Percentiles rank a stretch among this genome's conserved stretches.
phyloP scores from a whole-genome alignment of 2,888 invertebrate genomes.

The Heteropelma amictum region DNA sequence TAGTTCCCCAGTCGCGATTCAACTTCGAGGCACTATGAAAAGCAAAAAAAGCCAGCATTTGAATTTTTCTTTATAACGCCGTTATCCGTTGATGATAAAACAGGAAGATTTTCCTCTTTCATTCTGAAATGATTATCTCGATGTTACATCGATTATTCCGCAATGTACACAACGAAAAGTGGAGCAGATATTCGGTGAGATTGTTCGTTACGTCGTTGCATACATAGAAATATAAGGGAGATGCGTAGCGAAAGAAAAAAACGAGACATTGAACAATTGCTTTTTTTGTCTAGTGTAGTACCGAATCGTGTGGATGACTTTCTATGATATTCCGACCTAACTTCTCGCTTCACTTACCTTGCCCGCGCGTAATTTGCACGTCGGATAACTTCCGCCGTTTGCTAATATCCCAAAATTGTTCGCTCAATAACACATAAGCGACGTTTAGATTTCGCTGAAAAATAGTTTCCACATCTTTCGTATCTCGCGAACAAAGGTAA shows the following conservation, averaged over 20 bases:
- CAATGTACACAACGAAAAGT: too few relatives aligned
- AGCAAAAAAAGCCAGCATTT: slow-evolving; percentile 39
- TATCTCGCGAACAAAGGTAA: not conserved
- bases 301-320: too few relatives aligned
- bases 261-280: too few relatives aligned
- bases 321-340: not conserved
- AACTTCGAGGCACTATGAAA: slow-evolving; percentile 42
- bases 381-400: slow-evolving; percentile 1
- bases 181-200: too few relatives aligned
- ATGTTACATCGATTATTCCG: too few relatives aligned
- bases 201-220: too few relatives aligned
- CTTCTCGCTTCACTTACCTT: slow-evolving; percentile 41
- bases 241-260: too few relatives aligned
- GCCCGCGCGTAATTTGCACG: not conserved
- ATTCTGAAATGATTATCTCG: too few relatives aligned
- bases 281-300: too few relatives aligned
- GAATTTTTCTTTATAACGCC: slow-evolving; percentile 16
- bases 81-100: not conserved
- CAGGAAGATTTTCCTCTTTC: too few relatives aligned
- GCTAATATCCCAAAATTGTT: not conserved
- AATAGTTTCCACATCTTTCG: not conserved
- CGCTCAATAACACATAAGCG: not conserved
- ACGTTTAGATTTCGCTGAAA: not conserved
- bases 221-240: too few relatives aligned
- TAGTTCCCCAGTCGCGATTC: slow-evolving; percentile 43